phyloP scores from a whole-genome alignment of 2,888 invertebrate genomes.

The Cantharis lateralis region DNA sequence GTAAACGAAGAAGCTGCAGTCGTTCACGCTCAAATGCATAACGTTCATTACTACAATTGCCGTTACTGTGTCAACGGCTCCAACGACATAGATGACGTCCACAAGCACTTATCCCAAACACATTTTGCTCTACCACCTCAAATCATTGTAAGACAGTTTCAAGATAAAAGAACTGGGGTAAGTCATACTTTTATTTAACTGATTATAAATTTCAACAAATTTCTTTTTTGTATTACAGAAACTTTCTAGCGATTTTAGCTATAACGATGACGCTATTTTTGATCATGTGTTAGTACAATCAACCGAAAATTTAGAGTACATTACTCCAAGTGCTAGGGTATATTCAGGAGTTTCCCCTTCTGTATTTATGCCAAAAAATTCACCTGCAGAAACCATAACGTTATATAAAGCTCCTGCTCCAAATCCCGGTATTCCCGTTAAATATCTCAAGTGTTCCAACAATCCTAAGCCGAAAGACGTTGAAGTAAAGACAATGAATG shows the following conservation, averaged over 20 bases:
- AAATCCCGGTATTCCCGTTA: neutral
- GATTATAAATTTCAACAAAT: neutral
- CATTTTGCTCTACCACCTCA: constrained; percentile 54
- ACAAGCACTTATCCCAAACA: constrained; percentile 56
- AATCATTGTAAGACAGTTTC: constrained; percentile 46
- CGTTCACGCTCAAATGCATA: constrained; percentile 50
- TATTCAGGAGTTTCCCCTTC: neutral
- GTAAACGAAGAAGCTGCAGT: neutral
- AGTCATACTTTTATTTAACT: constrained; percentile 5
- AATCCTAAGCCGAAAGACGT: neutral
- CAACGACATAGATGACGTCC: constrained; percentile 50
- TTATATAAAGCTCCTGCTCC: neutral
- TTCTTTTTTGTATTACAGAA: neutral
- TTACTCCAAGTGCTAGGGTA: neutral
- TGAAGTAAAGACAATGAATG: neutral
- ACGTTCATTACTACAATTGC: constrained; percentile 57
- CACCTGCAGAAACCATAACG: neutral
- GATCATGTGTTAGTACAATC: neutral
- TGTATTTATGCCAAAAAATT: neutral
- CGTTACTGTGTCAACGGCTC: constrained; percentile 57
- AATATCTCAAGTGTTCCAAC: neutral
- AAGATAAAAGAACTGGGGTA: constrained; percentile 19
- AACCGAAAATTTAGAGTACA: neutral
- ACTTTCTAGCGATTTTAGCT: neutral
- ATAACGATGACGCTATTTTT: neutral